Base-by-base conservation (phyloP, 2,797 vertebrate species). In the Acomys russatus region DNA sequence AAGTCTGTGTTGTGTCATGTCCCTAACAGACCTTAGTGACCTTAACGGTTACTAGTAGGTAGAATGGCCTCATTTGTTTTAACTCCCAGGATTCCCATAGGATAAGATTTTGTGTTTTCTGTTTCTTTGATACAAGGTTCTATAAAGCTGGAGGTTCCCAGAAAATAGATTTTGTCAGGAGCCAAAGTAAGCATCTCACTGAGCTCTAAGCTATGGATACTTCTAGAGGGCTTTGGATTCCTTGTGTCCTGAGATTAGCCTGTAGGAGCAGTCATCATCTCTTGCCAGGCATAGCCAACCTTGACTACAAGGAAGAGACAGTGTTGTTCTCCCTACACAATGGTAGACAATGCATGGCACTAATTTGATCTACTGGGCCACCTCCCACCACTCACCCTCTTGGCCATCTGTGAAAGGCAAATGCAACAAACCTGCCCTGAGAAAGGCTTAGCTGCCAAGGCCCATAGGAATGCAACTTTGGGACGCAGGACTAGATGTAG, bases 391-490 rank as follows among this genome's bases (percentile, higher is more conserved):
- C 22, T 92, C 63, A 85, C 18, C 38, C 8, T 20, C 11, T 85
- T 90, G 77, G 22, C 18, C 18, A 51, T 73, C 51, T 71, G 64
- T 71, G 76, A 91, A 84, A 23, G 30, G 64, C 38, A 83, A 20
- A n/a, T 83, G 23, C 35, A 94, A 56, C 8, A 92, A 56, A 22
- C 28, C 10, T 91, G 61, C 82, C 49, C 91, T 80, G 54, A 89
- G 92, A 96, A 94, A 35, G 15, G 5, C 85, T 23, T 49, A 33
- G 56, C 11, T 93, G 25, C 10, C 56, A 54, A 88, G 77, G 82
- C 10, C 59, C 33, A 56, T 78, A 94, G 90, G 28, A 91, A 84
- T 84, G 49, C 88, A 88, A 30, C 25, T 76, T 66, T 94, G 68
- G 6, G 22, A 84, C 38, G 92, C 10, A 94, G 9, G 4, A 35